Conservation (phyloP, 2,113 vertebrate species). For the Lophotis ruficrista region DNA sequence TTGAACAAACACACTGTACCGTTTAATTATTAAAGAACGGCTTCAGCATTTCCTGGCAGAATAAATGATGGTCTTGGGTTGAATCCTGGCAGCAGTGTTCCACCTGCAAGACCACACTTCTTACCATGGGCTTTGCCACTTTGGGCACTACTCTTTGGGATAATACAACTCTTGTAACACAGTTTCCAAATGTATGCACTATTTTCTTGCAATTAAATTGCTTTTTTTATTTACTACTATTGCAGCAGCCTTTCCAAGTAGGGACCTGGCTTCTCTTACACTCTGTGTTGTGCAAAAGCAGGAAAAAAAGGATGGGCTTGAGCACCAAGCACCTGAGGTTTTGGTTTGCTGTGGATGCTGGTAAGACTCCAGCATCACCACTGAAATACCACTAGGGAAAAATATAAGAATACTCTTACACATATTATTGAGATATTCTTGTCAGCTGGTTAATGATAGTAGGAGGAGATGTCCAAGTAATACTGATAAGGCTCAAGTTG, state of each 20-base stretch:
- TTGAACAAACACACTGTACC: slow-evolving; percentile 14
- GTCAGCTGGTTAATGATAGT: background rate
- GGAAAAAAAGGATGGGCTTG: background rate
- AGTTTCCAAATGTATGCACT: background rate
- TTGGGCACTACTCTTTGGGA: background rate
- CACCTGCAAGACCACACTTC: background rate
- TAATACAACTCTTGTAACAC: background rate
- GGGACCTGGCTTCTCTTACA: background rate
- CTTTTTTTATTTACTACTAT: background rate
- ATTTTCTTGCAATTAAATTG: background rate
- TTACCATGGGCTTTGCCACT: background rate
- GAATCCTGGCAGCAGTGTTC: background rate
- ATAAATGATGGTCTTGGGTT: background rate
- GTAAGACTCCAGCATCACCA: background rate
- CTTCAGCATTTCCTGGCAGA: slow-evolving; percentile 5
- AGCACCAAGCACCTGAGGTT: background rate
- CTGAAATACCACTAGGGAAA: background rate
- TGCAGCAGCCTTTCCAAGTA: background rate
- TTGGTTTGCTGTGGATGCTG: background rate
- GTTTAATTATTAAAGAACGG: slow-evolving; percentile 39
- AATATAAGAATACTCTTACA: background rate
- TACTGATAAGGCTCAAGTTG: background rate
- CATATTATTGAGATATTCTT: background rate
- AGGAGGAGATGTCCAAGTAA: background rate
- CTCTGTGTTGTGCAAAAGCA: background rate